Evolutionary conservation across 2,113 vertebrate genomes (phyloP), one percentile per base, ranked within the genome.

Genomic region (Amblyornis subalaris): DNA sequence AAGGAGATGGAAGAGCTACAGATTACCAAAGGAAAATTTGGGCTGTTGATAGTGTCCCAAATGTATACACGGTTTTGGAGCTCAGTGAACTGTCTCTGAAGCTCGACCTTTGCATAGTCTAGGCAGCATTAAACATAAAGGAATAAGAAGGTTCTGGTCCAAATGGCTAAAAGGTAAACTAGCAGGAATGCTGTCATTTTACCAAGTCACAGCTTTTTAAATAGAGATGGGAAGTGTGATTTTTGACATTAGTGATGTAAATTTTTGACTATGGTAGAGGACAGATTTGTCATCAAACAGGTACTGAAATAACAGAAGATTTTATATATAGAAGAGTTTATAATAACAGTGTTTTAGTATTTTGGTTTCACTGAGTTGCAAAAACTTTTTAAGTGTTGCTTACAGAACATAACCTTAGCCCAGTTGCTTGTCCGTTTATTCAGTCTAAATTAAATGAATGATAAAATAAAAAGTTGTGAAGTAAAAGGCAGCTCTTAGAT

Each of bases 31-130:
- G 64, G 42, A 48, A 73, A 48, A n/a, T 5, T 14, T 2, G 25
- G 48, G 50, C 23, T 61, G 36, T 70, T 10, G 26, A 0, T 57
- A 10, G 23, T 17, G 8, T 66, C 15, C 14, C 33, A 55, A 19
- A 10, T 12, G 53, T 35, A 21, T 35, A 2, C 12, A 2, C 5
- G 7, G 19, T 29, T 51, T 44, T 57, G 54, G 69, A 65, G 36
- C 9, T 77, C 36, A 15, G 1, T 5, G 44, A 21, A 14, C 29
- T 26, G 35, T 6, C 13, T 51, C 24, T 51, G 85, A 33, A 26
- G 19, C 8, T 42, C 0, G 0, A 72, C 21, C 9, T 69, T 33
- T 65, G 16, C 9, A 0, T 40, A 9, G 26, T 28, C 33, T 47
- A 55, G 45, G 15, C 7, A 44, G 26, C 36, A 23, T 75, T 45